A percentile compares a stretch with the other conserved stretches of the same genome.
Evolutionary conservation across 1,140 invertebrate species (phyloP).

Genomic region (Drosophila aff.): DNA sequence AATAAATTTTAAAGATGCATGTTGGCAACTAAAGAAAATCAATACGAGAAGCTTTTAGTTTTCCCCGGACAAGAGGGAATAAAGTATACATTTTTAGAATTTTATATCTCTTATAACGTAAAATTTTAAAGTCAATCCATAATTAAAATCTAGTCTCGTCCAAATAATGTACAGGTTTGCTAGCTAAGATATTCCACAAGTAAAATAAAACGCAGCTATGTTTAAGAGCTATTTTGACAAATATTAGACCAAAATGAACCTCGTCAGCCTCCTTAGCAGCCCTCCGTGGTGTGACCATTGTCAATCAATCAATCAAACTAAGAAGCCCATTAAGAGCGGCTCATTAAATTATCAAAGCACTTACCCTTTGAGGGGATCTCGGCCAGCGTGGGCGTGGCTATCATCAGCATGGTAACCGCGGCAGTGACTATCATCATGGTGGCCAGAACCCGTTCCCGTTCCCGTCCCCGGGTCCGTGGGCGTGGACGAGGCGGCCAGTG

Average conservation of each 20-base stretch:
- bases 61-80: not conserved
- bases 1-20: not conserved
- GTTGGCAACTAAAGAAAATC: not conserved
- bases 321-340: conserved; percentile 56
- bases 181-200: not conserved
- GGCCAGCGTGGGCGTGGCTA: conserved; percentile 61
- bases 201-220: not conserved
- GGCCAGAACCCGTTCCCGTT: conserved; percentile 36
- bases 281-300: not conserved
- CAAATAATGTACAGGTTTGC: not conserved
- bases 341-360: conserved; percentile 81
- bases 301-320: conserved; percentile 51
- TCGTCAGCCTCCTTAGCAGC: no score
- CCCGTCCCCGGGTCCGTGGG: conserved; percentile 23
- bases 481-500: conserved; percentile 19
- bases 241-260: conserved; percentile 1
- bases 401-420: conserved; percentile 63
- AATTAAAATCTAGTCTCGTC: not conserved
- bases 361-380: conserved; percentile 80
- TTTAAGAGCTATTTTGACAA: not conserved
- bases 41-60: conserved; percentile 4
- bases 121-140: not conserved
- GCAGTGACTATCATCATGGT: conserved; percentile 57
- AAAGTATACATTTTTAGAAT: not conserved
- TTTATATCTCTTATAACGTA: not conserved